Evolutionary conservation across 2,888 invertebrate genomes (phyloP).

Genomic region (Euzetes globulus): DNA sequence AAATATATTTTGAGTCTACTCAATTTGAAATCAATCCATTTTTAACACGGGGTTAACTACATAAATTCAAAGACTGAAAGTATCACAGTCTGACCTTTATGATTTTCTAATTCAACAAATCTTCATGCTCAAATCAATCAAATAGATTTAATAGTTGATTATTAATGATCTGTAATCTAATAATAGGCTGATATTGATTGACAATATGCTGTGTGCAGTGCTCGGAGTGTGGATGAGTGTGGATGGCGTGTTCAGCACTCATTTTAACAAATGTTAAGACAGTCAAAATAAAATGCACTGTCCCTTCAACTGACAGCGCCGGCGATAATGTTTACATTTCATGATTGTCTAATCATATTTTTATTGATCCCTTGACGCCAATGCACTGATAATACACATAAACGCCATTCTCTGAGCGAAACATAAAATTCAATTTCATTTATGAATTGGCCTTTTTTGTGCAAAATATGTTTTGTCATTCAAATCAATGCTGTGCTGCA

Average conservation of each 20-base stretch:
- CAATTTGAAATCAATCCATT: too few species aligned
- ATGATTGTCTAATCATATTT: slow-evolving; percentile 26
- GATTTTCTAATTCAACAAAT: too few species aligned
- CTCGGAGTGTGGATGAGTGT: too few species aligned
- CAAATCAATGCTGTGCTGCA: too few species aligned
- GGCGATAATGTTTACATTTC: slow-evolving; percentile 29
- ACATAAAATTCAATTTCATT: neutral
- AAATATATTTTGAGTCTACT: too few species aligned
- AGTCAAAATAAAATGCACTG: neutral
- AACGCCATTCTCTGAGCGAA: neutral
- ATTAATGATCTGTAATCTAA: neutral
- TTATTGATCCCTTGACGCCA: slow-evolving; percentile 17
- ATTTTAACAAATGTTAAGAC: slow-evolving; percentile 9
- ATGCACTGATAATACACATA: neutral
- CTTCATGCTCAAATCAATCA: too few species aligned
- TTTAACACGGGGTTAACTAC: too few species aligned
- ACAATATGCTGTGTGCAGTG: neutral
- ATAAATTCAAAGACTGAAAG: too few species aligned
- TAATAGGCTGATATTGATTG: slow-evolving; percentile 6
- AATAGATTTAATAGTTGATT: neutral
- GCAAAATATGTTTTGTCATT: neutral
- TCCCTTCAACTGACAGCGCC: neutral
- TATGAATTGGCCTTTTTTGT: neutral
- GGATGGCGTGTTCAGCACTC: slow-evolving; percentile 10
- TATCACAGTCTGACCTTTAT: too few species aligned